A percentile compares a stretch with the other conserved stretches of the same genome.
phyloP scores from a whole-genome alignment of 2,888 invertebrate species.

The Hirtodrosophila cameraria region DNA sequence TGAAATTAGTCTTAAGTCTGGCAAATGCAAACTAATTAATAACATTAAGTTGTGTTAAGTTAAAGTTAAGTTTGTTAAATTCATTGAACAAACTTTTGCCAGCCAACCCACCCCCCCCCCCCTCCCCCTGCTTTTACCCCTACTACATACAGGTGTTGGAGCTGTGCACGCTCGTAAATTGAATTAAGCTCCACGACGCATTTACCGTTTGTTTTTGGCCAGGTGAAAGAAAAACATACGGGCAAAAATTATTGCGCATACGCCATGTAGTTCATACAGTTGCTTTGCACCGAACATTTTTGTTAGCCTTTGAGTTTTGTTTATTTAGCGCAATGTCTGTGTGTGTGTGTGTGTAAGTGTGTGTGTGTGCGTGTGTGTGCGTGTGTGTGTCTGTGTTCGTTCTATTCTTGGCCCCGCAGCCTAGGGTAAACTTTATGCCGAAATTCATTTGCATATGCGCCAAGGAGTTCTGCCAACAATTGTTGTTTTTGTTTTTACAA shows the following conservation, averaged over 20 bases:
- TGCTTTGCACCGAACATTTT: not conserved
- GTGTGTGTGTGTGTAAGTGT: slow-evolving; percentile 3
- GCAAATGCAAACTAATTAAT: slow-evolving; percentile 59
- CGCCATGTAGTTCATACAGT: slow-evolving; percentile 45
- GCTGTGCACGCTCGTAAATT: slow-evolving; percentile 23
- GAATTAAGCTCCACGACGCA: slow-evolving; percentile 43
- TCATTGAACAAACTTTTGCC: slow-evolving; percentile 31
- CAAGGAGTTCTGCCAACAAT: slow-evolving; percentile 17
- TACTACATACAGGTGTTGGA: not conserved
- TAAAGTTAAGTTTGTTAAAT: slow-evolving; percentile 29
- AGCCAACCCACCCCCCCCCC: no score
- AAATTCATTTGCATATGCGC: slow-evolving; percentile 45
- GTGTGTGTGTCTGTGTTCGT: slow-evolving; percentile 18
- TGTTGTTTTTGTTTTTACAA: slow-evolving; percentile 7
- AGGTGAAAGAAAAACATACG: slow-evolving; percentile 14
- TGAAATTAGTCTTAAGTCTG: slow-evolving; percentile 33
- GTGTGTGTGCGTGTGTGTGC: slow-evolving; percentile 26
- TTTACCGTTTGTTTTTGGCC: slow-evolving; percentile 39
- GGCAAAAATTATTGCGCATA: slow-evolving; percentile 52
- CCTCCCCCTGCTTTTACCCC: no score
- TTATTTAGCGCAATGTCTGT: slow-evolving; percentile 44
- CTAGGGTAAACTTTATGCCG: slow-evolving; percentile 37
- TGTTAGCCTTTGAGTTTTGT: slow-evolving; percentile 41
- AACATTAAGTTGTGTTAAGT: slow-evolving; percentile 53
- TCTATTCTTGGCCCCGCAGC: slow-evolving; percentile 45